Percentiles rank a stretch among this genome's conserved stretches.
These are phyloP conservation scores for Monomorium pharaonis DNA, from an alignment of 1,140 invertebrate species.

Conservation along the genomic window DNA sequence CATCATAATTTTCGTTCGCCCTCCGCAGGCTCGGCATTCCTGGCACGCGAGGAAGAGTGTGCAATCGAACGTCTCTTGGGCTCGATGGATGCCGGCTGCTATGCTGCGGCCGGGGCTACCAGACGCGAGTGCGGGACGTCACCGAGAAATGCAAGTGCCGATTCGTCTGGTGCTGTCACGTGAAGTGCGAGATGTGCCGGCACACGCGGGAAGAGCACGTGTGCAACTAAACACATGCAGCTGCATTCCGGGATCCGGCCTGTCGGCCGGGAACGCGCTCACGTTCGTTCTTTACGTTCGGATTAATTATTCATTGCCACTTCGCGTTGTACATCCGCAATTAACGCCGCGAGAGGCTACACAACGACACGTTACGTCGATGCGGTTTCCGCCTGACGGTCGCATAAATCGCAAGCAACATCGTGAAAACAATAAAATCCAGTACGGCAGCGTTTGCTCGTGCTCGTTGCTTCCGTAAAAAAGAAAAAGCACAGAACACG, in stretches of 20 bases:
- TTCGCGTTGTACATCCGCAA: constrained; percentile 25
- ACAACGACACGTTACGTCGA: constrained; percentile 58
- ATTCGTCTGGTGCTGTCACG: constrained; percentile 97
- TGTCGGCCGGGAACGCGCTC: constrained; percentile 61
- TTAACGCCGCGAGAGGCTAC: constrained; percentile 69
- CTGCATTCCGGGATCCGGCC: constrained; percentile 61
- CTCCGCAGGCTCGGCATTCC: constrained; percentile 90
- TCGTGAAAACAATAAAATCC: neutral
- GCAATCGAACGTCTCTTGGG: constrained; percentile 92
- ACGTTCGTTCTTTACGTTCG: constrained; percentile 5
- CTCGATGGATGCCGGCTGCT: constrained; percentile 93
- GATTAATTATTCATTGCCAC: constrained; percentile 28
- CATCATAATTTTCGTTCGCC: neutral
- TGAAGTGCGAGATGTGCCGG: constrained; percentile 94
- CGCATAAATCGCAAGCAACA: constrained; percentile 48
- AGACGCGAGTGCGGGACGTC: constrained; percentile 93
- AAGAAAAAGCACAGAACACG: neutral
- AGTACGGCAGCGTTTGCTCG: neutral
- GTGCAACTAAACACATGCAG: constrained; percentile 89
- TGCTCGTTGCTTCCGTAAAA: neutral
- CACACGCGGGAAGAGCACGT: constrained; percentile 93
- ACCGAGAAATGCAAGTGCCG: constrained; percentile 96
- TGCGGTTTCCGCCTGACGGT: constrained; percentile 61
- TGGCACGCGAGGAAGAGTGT: constrained; percentile 93
- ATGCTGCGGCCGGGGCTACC: constrained; percentile 96